These are phyloP conservation scores for Pachliopta kotzebuea DNA, from an alignment of 2,888 invertebrate genomes.

Conservation along the genomic window DNA sequence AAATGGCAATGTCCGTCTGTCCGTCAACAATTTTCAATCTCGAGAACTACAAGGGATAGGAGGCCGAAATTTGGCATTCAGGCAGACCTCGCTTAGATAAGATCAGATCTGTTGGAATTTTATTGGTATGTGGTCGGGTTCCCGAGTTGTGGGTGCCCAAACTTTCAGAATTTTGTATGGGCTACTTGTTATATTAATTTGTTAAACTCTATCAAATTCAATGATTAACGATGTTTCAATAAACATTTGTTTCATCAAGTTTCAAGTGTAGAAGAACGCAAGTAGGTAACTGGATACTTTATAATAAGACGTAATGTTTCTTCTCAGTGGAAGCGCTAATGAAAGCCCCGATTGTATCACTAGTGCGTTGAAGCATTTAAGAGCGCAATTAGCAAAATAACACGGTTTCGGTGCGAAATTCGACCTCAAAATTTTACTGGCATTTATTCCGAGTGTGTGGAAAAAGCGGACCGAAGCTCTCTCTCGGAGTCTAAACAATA, in stretches of 20 bases:
- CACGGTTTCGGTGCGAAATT: conserved; percentile 43
- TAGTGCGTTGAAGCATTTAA: conserved; percentile 43
- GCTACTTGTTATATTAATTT: no score
- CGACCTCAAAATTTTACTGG: conserved; percentile 22
- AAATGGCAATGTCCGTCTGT: no score
- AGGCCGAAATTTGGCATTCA: no score
- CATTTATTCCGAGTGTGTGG: conserved; percentile 24
- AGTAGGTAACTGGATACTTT: conserved; percentile 40
- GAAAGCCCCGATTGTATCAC: conserved; percentile 43
- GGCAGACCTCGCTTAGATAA: no score
- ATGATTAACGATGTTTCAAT: background rate
- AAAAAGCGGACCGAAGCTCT: conserved; percentile 29
- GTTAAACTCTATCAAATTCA: background rate
- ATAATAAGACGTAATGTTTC: conserved; percentile 38
- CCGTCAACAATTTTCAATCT: no score
- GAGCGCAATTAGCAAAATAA: conserved; percentile 58
- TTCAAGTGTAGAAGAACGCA: conserved; percentile 54
- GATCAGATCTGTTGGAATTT: no score
- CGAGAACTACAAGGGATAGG: no score
- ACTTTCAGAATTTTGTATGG: no score
- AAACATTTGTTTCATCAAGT: conserved; percentile 38
- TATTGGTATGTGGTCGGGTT: no score
- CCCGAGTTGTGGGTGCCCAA: no score
- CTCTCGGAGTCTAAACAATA: conserved; percentile 38
- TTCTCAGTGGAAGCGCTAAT: conserved; percentile 37